Evolutionary conservation across 2,113 vertebrate species (phyloP).

Genomic region (Acanthisitta chloris): DNA sequence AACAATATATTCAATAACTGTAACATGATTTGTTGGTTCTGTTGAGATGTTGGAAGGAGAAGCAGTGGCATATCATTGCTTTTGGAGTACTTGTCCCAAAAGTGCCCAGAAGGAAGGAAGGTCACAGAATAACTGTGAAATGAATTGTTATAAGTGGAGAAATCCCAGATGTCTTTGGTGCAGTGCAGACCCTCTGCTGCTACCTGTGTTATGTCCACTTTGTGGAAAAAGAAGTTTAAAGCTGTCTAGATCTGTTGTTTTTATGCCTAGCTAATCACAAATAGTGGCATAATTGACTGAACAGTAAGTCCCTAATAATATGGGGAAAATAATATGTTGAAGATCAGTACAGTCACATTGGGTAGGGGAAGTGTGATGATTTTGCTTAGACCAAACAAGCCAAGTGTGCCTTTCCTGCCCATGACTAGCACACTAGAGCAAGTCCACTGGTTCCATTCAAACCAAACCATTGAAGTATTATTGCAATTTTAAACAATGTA

Average conservation of each 20-base stretch:
- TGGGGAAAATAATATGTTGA: not conserved
- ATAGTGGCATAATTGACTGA: no score
- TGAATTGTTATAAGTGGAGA: rapidly evolving
- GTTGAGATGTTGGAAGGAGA: not conserved
- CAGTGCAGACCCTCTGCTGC: not conserved
- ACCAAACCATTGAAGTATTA: not conserved
- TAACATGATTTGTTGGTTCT: not conserved
- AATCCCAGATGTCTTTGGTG: not conserved
- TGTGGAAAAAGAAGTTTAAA: not conserved
- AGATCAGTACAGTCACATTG: not conserved
- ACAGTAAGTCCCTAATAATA: not conserved
- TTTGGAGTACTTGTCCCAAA: not conserved
- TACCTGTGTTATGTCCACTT: not conserved
- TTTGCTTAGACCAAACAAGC: not conserved
- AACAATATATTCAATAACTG: not conserved
- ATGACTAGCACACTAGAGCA: not conserved
- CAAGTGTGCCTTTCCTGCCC: not conserved
- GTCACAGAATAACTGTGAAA: not conserved
- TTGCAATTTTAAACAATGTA: not conserved
- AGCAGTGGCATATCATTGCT: not conserved
- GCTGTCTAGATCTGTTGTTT: not conserved
- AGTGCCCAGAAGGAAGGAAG: not conserved
- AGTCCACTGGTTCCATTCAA: not conserved
- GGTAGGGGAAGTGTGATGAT: not conserved
- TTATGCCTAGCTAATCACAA: no score